Percentiles rank a stretch among this genome's conserved stretches.
These are phyloP conservation scores for Pluvianellus socialis DNA, from an alignment of 2,113 vertebrate genomes.

Conservation along the genomic window DNA sequence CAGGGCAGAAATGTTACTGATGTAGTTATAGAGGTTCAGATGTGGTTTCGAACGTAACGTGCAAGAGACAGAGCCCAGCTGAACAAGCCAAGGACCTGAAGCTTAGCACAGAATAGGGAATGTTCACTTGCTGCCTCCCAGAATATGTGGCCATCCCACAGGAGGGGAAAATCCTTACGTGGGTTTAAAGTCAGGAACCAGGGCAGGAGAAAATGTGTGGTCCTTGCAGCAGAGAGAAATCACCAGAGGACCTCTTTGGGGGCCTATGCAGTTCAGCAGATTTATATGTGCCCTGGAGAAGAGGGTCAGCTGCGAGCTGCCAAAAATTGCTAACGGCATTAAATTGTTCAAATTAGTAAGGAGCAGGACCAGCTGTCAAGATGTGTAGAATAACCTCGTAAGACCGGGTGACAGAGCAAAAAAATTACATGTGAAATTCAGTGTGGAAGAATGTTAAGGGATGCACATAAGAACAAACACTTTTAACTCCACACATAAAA, in stretches of 20 bases:
- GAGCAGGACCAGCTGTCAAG: neutral
- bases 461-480: neutral
- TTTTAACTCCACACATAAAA: neutral
- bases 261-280: neutral
- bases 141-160: neutral
- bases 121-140: neutral
- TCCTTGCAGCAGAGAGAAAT: neutral
- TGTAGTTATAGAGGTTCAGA: neutral
- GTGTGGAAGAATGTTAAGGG: neutral
- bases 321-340: neutral
- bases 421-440: neutral
- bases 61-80: neutral
- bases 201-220: neutral
- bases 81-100: neutral
- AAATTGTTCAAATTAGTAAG: neutral
- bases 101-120: neutral
- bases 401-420: neutral
- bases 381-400: neutral
- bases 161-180: neutral
- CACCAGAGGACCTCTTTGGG: neutral
- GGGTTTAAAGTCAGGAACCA: neutral
- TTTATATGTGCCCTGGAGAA: neutral
- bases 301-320: neutral
- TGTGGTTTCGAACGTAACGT: neutral
- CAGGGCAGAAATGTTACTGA: neutral